These are phyloP conservation scores for Anthoscopus minutus DNA, from an alignment of 2,113 vertebrate species.

Conservation along the genomic window DNA sequence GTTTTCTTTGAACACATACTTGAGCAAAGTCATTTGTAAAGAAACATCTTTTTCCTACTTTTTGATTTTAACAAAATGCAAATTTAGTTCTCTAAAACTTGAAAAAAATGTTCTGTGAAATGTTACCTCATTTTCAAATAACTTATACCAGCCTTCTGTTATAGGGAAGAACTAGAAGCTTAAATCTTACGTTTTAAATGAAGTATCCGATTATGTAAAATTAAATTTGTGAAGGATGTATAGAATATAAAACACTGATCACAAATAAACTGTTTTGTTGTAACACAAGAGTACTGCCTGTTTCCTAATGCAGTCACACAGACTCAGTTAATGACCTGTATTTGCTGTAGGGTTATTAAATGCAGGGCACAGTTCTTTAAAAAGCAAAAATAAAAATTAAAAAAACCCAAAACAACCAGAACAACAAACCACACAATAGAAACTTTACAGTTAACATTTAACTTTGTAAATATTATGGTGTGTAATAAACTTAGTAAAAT, in stretches of 20 bases:
- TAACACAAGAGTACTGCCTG: slow-evolving; percentile 80
- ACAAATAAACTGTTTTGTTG: slow-evolving; percentile 93
- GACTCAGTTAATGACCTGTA: slow-evolving; percentile 63
- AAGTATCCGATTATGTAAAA: slow-evolving; percentile 85
- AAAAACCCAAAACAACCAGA: neutral
- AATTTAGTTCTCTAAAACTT: slow-evolving; percentile 94
- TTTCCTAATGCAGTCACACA: slow-evolving; percentile 74
- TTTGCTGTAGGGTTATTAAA: slow-evolving; percentile 68
- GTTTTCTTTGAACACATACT: slow-evolving; percentile 83
- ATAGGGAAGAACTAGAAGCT: slow-evolving; percentile 78
- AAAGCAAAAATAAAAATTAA: neutral
- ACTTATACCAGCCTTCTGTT: slow-evolving; percentile 86
- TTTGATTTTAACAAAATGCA: slow-evolving; percentile 85
- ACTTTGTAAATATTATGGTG: slow-evolving; percentile 73
- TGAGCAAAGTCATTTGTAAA: slow-evolving; percentile 87
- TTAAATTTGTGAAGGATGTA: slow-evolving; percentile 93
- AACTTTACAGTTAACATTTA: slow-evolving; percentile 69
- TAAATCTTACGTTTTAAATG: slow-evolving; percentile 77
- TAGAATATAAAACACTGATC: slow-evolving; percentile 86
- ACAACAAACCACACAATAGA: slow-evolving; percentile 35
- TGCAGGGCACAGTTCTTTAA: slow-evolving; percentile 68
- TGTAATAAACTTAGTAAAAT: slow-evolving; percentile 72
- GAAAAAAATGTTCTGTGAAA: slow-evolving; percentile 99
- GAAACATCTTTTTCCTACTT: slow-evolving; percentile 83
- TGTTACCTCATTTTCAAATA: slow-evolving; percentile 96